Base-by-base conservation (phyloP, 2,113 vertebrate genomes). In the Colossoma macropomum region DNA sequence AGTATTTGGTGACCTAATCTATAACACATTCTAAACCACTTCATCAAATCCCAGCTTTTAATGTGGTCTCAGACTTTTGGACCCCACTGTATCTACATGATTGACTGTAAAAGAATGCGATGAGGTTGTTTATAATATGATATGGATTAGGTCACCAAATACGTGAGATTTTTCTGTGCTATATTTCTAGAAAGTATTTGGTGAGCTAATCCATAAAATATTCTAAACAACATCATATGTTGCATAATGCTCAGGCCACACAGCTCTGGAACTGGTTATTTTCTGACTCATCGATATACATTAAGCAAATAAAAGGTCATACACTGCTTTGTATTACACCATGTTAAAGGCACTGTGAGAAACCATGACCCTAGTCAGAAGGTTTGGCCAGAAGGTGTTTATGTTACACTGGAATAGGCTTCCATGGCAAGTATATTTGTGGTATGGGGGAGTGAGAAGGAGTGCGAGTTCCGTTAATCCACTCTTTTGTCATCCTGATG, bases 401-500 rank as follows among this genome's bases (percentile, higher is more conserved):
- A 77, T 27, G 66, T 84, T 78, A 72, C 84, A 79, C 27, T 27
- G 69, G 82, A 83, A 75, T 74, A 48, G 70, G 11, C 82, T 75
- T 89, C 82, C 68, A 68, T 32, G 38, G 34, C 56, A 28, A 45
- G 69, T 66, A 65, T 72, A 76, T 85, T 75, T 86, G 84, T 81
- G 89, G 78, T 78, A 72, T 84, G 82, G 82, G 86, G 83, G 88
- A 79, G 50, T 78, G 52, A 23, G 45, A 87, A 77, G 89, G 86
- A 59, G 50, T n/a, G 69, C 81, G 84, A 85, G 88, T 87, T 91
- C 87, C 73, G 86, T 83, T 91, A 93, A 92, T 92, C 88, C 90
- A 86, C 84, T 87, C 89, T 90, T 90, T 62, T 86, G 90, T 92
- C 90, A 92, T 92, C 89, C 88, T 82, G 82, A 92, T 92, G 91